These are phyloP conservation scores for Lepisosteus osseus DNA, from an alignment of 2,113 vertebrate genomes.

Conservation along the genomic window DNA sequence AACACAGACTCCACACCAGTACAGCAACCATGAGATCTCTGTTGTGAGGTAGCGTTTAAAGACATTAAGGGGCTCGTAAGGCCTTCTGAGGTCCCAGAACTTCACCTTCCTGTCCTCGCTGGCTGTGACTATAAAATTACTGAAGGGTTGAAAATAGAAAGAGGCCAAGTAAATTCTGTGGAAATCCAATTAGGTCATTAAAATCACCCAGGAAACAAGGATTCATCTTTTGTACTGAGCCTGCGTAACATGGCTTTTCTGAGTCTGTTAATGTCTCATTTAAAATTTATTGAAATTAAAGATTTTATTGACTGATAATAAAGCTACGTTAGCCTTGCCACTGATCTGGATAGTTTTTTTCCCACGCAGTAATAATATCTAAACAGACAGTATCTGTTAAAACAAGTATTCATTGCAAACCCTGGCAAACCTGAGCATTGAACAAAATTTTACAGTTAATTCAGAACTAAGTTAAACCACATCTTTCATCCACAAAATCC, in stretches of 20 bases:
- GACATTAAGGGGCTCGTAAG: conserved; percentile 69
- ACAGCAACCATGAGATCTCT: conserved; percentile 83
- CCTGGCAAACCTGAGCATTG: too few relatives aligned
- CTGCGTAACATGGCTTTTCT: neutral
- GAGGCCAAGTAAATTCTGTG: conserved; percentile 23
- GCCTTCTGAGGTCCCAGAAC: conserved; percentile 85
- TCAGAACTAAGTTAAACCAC: too few relatives aligned
- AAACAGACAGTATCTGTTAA: too few relatives aligned
- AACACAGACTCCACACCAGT: conserved; percentile 74
- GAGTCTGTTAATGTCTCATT: conserved; percentile 7
- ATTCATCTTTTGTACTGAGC: neutral
- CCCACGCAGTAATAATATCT: too few relatives aligned
- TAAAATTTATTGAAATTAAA: conserved; percentile 10
- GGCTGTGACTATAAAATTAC: conserved; percentile 80
- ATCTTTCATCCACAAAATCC: too few relatives aligned
- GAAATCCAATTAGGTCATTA: neutral
- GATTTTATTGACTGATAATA: neutral
- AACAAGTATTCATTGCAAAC: too few relatives aligned
- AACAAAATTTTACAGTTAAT: too few relatives aligned
- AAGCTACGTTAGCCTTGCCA: neutral
- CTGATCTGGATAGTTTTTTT: neutral
- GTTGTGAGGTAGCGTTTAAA: conserved; percentile 83
- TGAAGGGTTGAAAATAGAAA: conserved; percentile 39
- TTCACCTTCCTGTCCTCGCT: conserved; percentile 87
- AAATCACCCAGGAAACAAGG: neutral